Base-by-base conservation (phyloP, 2,113 vertebrate genomes). In the Rhea pennata region DNA sequence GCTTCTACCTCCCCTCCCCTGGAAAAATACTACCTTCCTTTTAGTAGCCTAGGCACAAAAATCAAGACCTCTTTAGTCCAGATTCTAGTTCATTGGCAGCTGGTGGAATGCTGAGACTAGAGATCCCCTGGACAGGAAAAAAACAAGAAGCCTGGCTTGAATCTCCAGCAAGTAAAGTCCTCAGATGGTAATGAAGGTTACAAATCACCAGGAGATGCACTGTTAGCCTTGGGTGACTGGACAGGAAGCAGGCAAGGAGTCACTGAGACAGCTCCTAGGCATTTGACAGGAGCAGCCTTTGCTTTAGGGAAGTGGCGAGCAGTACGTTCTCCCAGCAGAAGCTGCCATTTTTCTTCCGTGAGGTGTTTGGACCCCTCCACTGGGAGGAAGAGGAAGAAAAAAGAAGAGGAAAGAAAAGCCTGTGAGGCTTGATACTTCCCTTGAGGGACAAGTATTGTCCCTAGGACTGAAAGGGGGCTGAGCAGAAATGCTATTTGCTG, bases 221-320 rank as follows among this genome's bases (percentile, higher is more conserved):
- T 14, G 0, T 10, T 13, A 58, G 26, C 10, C 54, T 61, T 19
- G 5, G 4, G 6, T 61, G 16, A 27, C 22, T 8, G 12, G 46
- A 8, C 31, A 29, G 0, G 0, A 53, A 56, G 44, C 6, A 75
- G 42, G 39, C 40, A 77, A 8, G 4, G 6, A 91, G 48, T 33
- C 79, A 22, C 51, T 39, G 50, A 51, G 31, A 31, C 15, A 54
- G 40, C 17, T 87, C 54, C 40, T 54, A 15, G 69, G 17, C 36
- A 77, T 50, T 78, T 48, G 10, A 15, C 23, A 17, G 20, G 10
- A 79, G 59, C 61, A 72, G 42, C 27, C 33, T 27, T 2, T 75
- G 50, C 23, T 73, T 40, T 39, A 26, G 33, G 53, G 17, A 15
- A 50, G 16, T 13, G 33, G 10, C 36, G 20, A 73, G 44, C 42